Percentiles rank a stretch among this genome's conserved stretches.
Evolutionary conservation across 2,888 invertebrate species (phyloP).

Genomic region (Leptodirus hochenwartii): DNA sequence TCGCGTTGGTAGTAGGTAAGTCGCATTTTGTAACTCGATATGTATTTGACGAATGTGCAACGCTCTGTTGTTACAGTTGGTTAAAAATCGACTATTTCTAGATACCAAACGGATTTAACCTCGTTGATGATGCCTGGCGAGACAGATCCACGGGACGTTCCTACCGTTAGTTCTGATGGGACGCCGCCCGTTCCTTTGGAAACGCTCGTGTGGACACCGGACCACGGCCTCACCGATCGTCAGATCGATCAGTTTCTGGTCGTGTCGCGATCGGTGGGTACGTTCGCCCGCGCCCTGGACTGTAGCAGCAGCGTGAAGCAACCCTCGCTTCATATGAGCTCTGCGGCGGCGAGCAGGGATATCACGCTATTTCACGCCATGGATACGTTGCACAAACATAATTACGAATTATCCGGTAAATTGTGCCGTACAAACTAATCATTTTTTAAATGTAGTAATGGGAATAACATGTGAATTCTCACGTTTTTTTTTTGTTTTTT

Average conservation of each 20-base stretch:
- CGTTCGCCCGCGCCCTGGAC: constrained; percentile 96
- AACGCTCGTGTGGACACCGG: constrained; percentile 87
- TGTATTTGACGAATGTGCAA: too few species aligned
- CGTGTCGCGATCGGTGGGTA: constrained; percentile 85
- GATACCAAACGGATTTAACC: constrained; percentile 87
- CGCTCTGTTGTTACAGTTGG: not conserved
- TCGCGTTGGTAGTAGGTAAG: constrained; percentile 40
- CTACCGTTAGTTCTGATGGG: too few species aligned
- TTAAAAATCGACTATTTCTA: constrained; percentile 2
- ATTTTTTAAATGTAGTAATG: not conserved
- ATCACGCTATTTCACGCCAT: constrained; percentile 97
- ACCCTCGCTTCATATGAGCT: constrained; percentile 97
- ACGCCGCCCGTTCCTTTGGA: too few species aligned
- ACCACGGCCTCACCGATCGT: constrained; percentile 77
- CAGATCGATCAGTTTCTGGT: constrained; percentile 99
- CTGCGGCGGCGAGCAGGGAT: constrained; percentile 96
- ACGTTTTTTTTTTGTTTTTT: too few species aligned
- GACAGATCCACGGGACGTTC: constrained; percentile 19
- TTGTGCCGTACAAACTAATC: too few species aligned
- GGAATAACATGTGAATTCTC: constrained; percentile 9
- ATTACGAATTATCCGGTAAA: constrained; percentile 37
- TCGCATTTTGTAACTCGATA: constrained; percentile 9
- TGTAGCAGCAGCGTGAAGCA: constrained; percentile 97
- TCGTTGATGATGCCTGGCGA: constrained; percentile 59
- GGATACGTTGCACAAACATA: constrained; percentile 60